phyloP scores from a whole-genome alignment of 2,797 vertebrate species.

The Cryptoblepharus egeriae region DNA sequence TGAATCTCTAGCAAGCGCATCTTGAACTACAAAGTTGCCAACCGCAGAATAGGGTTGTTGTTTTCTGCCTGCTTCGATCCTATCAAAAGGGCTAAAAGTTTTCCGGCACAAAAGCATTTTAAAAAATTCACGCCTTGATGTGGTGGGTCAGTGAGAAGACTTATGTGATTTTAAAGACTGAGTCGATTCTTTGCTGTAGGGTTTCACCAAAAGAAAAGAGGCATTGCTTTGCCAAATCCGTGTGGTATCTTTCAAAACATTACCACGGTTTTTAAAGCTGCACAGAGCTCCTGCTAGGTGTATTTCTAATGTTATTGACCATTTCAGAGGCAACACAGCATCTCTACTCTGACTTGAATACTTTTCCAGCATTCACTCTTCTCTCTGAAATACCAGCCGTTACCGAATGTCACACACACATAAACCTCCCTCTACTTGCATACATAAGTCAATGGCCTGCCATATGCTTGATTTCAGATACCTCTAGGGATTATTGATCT shows the following conservation, averaged over 20 bases:
- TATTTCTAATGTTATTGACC: conserved; percentile 17
- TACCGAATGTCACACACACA: conserved; percentile 21
- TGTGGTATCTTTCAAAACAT: background rate
- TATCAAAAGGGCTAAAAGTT: conserved; percentile 41
- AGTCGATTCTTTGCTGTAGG: background rate
- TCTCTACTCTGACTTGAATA: background rate
- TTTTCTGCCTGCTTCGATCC: background rate
- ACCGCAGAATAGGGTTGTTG: conserved; percentile 47
- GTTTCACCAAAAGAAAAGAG: background rate
- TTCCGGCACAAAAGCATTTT: conserved; percentile 50
- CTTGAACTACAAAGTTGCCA: conserved; percentile 49
- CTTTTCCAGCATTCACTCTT: conserved; percentile 39
- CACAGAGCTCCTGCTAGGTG: background rate
- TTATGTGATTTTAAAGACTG: conserved; percentile 11
- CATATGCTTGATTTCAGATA: conserved; percentile 72
- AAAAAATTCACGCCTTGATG: conserved; percentile 32
- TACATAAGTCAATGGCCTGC: conserved; percentile 72
- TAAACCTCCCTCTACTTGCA: background rate
- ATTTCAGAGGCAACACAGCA: background rate
- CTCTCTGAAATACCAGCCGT: background rate
- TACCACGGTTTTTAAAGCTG: background rate
- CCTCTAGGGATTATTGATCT: conserved; percentile 64
- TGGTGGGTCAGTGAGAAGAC: background rate
- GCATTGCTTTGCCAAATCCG: conserved; percentile 17
- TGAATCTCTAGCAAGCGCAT: conserved; percentile 44